Conservation (phyloP, 2,797 vertebrate genomes). For the Tiaroga cobitis region DNA sequence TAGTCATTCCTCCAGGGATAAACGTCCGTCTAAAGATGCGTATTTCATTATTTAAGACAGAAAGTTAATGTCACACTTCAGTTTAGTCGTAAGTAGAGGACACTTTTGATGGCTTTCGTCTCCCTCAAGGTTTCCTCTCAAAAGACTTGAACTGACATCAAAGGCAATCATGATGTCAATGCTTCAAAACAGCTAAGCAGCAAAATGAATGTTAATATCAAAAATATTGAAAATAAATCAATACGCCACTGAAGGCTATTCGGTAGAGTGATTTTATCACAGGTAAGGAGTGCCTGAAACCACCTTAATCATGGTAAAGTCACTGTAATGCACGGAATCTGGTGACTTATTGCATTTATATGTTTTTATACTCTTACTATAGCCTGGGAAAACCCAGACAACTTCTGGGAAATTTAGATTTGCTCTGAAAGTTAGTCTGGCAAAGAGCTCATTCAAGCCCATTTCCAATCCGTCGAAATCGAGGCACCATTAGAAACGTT, state of each 20-base stretch:
- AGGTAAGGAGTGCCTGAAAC: background rate
- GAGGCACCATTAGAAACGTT: no score
- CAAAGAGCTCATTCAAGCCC: no score
- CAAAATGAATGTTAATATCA: background rate
- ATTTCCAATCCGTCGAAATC: no score
- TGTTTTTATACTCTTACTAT: background rate
- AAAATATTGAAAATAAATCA: background rate
- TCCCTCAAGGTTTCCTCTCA: conserved; percentile 53
- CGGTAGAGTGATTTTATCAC: background rate
- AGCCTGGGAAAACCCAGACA: no score
- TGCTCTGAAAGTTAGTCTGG: no score
- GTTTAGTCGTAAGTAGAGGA: conserved; percentile 29
- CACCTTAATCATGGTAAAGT: background rate
- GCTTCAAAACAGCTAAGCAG: conserved; percentile 22
- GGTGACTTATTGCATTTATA: background rate
- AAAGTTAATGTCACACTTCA: conserved; percentile 53
- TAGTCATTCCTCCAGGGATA: conserved; percentile 26
- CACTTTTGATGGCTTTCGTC: conserved; percentile 24
- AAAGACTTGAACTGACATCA: conserved; percentile 58
- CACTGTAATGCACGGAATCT: background rate
- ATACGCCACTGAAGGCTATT: background rate
- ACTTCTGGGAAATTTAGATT: no score
- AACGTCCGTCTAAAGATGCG: conserved; percentile 24
- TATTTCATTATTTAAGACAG: conserved; percentile 52
- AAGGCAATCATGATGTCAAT: conserved; percentile 43